Percentiles rank a stretch among this genome's conserved stretches.
phyloP scores from a whole-genome alignment of 2,888 invertebrate species.

The Osmoderma eremita region DNA sequence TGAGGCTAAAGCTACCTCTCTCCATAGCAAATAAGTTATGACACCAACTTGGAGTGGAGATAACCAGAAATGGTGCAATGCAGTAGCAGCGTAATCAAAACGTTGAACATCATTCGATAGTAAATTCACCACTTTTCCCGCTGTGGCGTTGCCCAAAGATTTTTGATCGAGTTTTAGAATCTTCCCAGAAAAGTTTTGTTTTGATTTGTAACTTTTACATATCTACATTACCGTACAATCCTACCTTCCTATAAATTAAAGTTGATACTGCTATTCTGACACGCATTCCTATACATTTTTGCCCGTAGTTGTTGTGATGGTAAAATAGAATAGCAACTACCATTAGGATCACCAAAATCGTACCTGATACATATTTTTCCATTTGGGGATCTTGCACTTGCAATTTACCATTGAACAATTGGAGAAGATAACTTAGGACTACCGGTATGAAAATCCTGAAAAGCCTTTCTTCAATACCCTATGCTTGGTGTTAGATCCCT shows the following conservation, averaged over 20 bases:
- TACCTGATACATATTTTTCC: conserved; percentile 46
- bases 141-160: conserved; percentile 81
- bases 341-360: conserved; percentile 44
- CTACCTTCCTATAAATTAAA: conserved; percentile 80
- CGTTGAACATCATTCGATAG: conserved; percentile 86
- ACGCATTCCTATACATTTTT: conserved; percentile 75
- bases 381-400: conserved; percentile 35
- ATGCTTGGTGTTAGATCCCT: neutral
- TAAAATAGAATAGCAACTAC: conserved; percentile 59
- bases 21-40: conserved; percentile 69
- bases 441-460: conserved; percentile 73
- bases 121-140: conserved; percentile 84
- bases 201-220: conserved; percentile 56
- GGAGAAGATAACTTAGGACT: conserved; percentile 69
- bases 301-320: conserved; percentile 69
- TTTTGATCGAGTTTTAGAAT: conserved; percentile 71
- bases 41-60: conserved; percentile 78
- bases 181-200: conserved; percentile 55
- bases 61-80: conserved; percentile 81
- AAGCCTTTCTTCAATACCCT: conserved; percentile 9
- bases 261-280: conserved; percentile 78
- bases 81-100: conserved; percentile 76
- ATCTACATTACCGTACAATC: neutral
- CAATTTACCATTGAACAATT: conserved; percentile 65
- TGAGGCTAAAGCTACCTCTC: conserved; percentile 66